phyloP scores from a whole-genome alignment of 2,113 vertebrate species.

The Agelaius phoeniceus region DNA sequence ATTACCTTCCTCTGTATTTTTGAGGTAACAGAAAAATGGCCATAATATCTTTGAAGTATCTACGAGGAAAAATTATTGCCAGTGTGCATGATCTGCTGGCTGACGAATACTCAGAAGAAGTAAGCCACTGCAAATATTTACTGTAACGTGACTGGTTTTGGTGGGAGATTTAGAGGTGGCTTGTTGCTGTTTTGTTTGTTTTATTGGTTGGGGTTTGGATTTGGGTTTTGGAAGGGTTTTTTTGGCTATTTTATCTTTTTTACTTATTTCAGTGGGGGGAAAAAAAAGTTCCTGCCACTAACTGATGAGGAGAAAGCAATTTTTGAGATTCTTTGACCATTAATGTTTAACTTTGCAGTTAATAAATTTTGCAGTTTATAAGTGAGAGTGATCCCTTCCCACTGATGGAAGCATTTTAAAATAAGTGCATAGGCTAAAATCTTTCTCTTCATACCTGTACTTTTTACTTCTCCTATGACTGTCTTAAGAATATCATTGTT shows the following conservation, averaged over 20 bases:
- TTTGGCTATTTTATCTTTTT: neutral
- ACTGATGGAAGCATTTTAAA: neutral
- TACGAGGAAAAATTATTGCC: neutral
- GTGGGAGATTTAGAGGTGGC: no score
- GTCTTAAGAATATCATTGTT: neutral
- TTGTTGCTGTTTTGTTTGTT: neutral
- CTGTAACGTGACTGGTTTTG: neutral
- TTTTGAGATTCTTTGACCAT: neutral
- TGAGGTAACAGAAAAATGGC: neutral
- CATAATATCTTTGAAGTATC: neutral
- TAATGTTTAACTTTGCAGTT: neutral
- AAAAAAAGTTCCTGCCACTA: neutral
- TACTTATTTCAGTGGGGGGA: accelerated
- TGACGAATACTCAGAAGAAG: neutral
- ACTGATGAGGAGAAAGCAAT: neutral
- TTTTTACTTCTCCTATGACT: neutral
- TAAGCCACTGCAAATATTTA: neutral
- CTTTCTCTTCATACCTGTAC: accelerated
- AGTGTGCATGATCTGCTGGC: neutral
- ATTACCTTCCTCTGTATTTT: neutral
- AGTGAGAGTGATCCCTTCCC: neutral
- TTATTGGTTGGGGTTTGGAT: neutral
- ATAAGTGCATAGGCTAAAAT: neutral
- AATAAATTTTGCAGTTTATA: neutral
- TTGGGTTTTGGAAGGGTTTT: neutral